phyloP scores from a whole-genome alignment of 1,140 invertebrate species.

The Hycleus cichorii region DNA sequence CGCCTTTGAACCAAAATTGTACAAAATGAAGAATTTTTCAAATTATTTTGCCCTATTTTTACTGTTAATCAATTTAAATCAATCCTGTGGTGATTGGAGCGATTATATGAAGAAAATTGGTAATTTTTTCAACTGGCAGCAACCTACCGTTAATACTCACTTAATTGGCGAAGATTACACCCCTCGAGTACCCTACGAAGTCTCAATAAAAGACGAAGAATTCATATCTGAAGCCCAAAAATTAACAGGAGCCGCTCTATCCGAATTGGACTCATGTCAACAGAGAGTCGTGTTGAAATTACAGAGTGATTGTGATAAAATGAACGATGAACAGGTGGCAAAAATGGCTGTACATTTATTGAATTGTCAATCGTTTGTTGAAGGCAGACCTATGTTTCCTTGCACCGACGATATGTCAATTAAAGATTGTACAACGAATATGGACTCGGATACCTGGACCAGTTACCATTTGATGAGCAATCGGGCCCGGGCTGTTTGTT shows the following conservation, averaged over 20 bases:
- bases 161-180: slow-evolving; percentile 12
- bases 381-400: slow-evolving; percentile 52
- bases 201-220: slow-evolving; percentile 54
- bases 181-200: slow-evolving; percentile 49
- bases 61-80: too few relatives aligned
- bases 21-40: too few relatives aligned
- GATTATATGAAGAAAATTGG: slow-evolving; percentile 11
- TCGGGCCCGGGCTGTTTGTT: slow-evolving; percentile 61
- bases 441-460: slow-evolving; percentile 65
- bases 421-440: slow-evolving; percentile 54
- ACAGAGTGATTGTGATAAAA: slow-evolving; percentile 47
- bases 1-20: too few relatives aligned
- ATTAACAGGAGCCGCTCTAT: slow-evolving; percentile 49
- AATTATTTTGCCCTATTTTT: too few relatives aligned
- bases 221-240: slow-evolving; percentile 55
- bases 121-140: slow-evolving; percentile 1
- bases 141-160: neutral
- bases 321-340: slow-evolving; percentile 59
- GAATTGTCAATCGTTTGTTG: slow-evolving; percentile 60
- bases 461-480: slow-evolving; percentile 64
- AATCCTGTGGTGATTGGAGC: neutral
- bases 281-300: slow-evolving; percentile 55
- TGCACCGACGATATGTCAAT: slow-evolving; percentile 57
- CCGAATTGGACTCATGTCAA: slow-evolving; percentile 57
- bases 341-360: slow-evolving; percentile 61